Evolutionary conservation across 2,888 invertebrate genomes (phyloP).

Genomic region (Morpho achilles): DNA sequence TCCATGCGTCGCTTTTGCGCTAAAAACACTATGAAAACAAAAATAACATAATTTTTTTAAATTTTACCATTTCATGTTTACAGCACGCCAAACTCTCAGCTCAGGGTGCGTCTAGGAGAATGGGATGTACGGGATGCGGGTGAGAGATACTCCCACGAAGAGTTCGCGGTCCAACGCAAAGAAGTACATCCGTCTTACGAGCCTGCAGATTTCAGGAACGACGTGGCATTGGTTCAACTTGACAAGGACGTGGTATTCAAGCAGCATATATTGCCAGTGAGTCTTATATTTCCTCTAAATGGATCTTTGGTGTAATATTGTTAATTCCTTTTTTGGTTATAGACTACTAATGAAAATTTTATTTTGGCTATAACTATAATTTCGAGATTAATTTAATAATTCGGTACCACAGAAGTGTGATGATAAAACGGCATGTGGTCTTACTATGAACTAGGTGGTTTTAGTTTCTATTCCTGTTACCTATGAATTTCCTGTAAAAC

Average conservation of each 20-base stretch:
- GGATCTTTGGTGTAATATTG: too few species aligned
- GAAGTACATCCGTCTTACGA: constrained; percentile 95
- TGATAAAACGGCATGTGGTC: too few species aligned
- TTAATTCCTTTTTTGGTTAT: too few species aligned
- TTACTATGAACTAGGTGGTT: too few species aligned
- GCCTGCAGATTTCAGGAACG: constrained; percentile 94
- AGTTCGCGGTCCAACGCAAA: constrained; percentile 92
- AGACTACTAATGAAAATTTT: too few species aligned
- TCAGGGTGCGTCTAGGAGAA: constrained; percentile 93
- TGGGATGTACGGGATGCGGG: constrained; percentile 94
- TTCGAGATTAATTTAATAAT: too few species aligned
- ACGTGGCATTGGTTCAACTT: constrained; percentile 89
- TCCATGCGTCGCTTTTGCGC: too few species aligned
- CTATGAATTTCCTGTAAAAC: too few species aligned
- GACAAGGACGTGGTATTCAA: constrained; percentile 91
- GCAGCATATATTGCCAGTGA: constrained; percentile 92
- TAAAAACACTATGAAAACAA: background rate
- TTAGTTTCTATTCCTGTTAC: too few species aligned
- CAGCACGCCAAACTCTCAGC: constrained; percentile 92
- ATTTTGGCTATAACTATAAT: too few species aligned
- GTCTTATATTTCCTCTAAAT: constrained; percentile 17
- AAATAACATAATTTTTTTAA: background rate
- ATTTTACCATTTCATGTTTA: background rate
- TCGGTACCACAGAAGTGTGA: too few species aligned
- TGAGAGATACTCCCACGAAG: constrained; percentile 91